A percentile compares a stretch with the other conserved stretches of the same genome.
These are phyloP conservation scores for Noctilio leporinus DNA, from an alignment of 2,113 vertebrate genomes.

Conservation along the genomic window DNA sequence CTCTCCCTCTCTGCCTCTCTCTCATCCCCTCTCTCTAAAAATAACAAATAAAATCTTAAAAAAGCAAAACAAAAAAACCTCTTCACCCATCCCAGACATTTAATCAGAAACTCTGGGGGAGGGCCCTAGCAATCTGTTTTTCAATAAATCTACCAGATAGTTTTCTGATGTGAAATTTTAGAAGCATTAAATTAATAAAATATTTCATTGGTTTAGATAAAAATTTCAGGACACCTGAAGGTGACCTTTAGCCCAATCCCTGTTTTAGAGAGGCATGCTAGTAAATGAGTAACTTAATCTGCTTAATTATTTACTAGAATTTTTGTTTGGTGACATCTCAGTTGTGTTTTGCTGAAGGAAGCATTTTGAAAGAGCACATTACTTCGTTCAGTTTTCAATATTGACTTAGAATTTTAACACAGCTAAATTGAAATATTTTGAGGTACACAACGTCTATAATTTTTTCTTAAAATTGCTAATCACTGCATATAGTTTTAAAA, in stretches of 20 bases:
- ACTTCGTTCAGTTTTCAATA: conserved; percentile 20
- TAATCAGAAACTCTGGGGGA: neutral
- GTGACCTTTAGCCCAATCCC: neutral
- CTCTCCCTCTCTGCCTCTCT: too few relatives aligned
- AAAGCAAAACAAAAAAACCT: too few relatives aligned
- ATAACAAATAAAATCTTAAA: too few relatives aligned
- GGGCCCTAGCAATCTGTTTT: neutral
- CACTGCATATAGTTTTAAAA: neutral
- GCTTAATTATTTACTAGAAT: conserved; percentile 39
- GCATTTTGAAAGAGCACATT: conserved; percentile 9
- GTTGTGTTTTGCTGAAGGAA: conserved; percentile 33
- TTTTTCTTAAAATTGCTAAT: neutral
- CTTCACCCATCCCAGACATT: neutral
- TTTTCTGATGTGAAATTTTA: conserved; percentile 34
- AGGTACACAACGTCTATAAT: neutral
- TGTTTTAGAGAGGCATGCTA: neutral
- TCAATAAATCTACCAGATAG: neutral
- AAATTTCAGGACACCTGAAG: neutral
- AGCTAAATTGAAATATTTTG: conserved; percentile 1
- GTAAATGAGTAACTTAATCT: conserved; percentile 30
- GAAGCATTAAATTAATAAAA: conserved; percentile 16
- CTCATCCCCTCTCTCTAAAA: too few relatives aligned
- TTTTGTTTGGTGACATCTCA: conserved; percentile 8
- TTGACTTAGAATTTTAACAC: conserved; percentile 30
- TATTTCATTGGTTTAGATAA: conserved; percentile 21